These are phyloP conservation scores for Pantherophis vulpinus DNA, from an alignment of 2,797 vertebrate species.

Conservation along the genomic window DNA sequence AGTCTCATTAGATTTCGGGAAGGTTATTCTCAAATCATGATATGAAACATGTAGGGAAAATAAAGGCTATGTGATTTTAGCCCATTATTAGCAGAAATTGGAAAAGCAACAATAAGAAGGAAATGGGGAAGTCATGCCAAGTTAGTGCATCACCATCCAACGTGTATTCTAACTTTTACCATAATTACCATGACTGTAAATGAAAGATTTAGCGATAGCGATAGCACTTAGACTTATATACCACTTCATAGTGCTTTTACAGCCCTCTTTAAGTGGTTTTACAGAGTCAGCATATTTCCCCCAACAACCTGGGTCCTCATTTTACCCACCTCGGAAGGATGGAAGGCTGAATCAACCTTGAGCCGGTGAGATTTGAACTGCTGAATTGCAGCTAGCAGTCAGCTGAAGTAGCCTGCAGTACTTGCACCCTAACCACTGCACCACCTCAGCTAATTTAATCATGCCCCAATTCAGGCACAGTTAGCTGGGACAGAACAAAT, in stretches of 20 bases:
- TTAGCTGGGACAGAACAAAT: neutral
- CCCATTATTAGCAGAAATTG: neutral
- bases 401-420: no score
- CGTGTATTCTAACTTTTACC: neutral
- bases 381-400: no score
- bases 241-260: no score
- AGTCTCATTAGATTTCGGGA: neutral
- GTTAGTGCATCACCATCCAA: neutral
- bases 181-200: neutral
- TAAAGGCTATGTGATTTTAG: neutral
- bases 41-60: neutral
- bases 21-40: neutral
- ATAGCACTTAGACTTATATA: no score
- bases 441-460: neutral
- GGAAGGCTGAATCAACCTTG: no score
- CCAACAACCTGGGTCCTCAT: no score
- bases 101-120: neutral
- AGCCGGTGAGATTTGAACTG: no score
- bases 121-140: neutral
- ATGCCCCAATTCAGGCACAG: neutral
- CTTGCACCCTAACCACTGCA: no score
- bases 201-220: neutral
- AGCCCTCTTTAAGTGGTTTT: no score
- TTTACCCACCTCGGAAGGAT: no score
- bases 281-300: no score